Base-by-base conservation (phyloP, 2,113 vertebrate genomes). In the Mus musculus region DNA sequence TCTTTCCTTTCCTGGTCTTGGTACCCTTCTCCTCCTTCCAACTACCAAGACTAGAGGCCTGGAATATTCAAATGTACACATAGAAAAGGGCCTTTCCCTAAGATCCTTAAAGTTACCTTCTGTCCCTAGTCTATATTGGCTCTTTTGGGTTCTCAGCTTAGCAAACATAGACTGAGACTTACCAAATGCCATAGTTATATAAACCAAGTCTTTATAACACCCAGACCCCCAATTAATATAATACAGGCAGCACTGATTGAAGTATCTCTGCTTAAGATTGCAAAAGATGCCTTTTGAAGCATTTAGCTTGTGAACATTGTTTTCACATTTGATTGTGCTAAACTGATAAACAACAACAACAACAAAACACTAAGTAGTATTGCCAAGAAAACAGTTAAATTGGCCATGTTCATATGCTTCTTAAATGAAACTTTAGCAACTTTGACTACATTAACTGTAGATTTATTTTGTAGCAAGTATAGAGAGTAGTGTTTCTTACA, bases 381-480 rank as follows among this genome's bases (percentile, higher is more conserved):
- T n/a, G 72, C 4, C 36, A n/a, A 75, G 73, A 92, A 93, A 88
- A 39, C 69, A 69, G n/a, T 95, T 95, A 91, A 81, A 61, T 88
- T 85, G 49, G 49, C 49, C 49, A 4, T 49, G 49, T 49, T 49
- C 49, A 49, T 49, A 54, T 88, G 39, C 39, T 90, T 95, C 52
- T 93, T 87, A 93, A 89, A 11, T 95, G 88, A 93, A 26, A 28
- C 56, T 91, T 86, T 72, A 78, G 63, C 69, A 19, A 84, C 28
- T 61, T 4, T 86, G 73, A 89, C 42, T 93, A 46, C 28, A 91
- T 87, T 95, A 92, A 95, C 28, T 69, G 13, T 9, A 42, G 36
- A 92, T 93, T 91, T 88, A 63, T 94, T 71, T 96, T 90, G 39
- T 77, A 89, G 33, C 26, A 71, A 71, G 20, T 95, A 28, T 49